phyloP scores from a whole-genome alignment of 2,113 vertebrate genomes.

The Corvus hawaiiensis region DNA sequence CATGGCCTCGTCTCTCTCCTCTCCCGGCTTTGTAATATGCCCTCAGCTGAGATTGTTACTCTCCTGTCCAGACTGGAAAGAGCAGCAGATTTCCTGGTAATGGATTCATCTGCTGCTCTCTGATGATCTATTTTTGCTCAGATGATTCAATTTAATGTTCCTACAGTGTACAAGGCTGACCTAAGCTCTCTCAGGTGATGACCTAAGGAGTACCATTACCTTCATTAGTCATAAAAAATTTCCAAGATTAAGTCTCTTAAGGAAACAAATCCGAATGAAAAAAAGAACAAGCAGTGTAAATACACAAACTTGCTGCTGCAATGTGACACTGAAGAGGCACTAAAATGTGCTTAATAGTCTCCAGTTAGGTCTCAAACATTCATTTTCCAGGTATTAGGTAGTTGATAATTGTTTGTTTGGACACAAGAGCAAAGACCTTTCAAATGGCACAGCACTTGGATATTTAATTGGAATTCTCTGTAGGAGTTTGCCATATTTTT shows the following conservation, averaged over 20 bases:
- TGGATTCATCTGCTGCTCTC: not conserved
- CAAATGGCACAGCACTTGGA: not conserved
- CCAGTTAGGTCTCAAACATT: not conserved
- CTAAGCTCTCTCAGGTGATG: not conserved
- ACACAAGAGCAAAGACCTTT: not conserved
- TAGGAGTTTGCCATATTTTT: not conserved
- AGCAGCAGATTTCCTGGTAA: not conserved
- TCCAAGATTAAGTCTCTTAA: not conserved
- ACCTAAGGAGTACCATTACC: not conserved
- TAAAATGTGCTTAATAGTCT: not conserved
- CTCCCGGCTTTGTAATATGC: not conserved
- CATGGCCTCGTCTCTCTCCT: not conserved
- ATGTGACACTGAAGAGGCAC: not conserved
- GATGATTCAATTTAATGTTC: not conserved
- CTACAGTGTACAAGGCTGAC: not conserved
- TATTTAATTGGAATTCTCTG: not conserved
- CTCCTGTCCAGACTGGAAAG: not conserved
- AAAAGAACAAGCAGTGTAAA: not conserved
- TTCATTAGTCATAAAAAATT: not conserved
- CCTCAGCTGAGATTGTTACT: not conserved
- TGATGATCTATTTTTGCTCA: conserved; percentile 12
- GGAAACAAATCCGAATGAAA: not conserved
- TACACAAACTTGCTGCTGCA: not conserved
- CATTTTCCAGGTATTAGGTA: not conserved
- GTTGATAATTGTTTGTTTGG: not conserved